Evolutionary conservation across 2,113 vertebrate species (phyloP).

Genomic region (Brienomyrus longianalis): DNA sequence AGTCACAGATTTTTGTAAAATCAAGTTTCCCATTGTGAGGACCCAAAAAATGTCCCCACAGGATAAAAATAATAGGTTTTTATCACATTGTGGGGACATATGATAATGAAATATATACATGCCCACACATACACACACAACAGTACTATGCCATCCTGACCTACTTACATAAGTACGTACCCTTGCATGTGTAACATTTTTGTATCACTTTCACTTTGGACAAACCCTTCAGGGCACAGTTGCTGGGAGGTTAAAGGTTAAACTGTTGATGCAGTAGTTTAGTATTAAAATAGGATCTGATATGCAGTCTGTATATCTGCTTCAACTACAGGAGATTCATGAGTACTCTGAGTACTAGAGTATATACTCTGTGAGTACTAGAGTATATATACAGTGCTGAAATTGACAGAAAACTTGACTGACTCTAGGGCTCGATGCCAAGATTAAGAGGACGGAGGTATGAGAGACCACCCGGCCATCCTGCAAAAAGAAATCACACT

Average conservation of each 20-base stretch:
- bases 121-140: neutral
- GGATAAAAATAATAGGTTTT: neutral
- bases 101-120: neutral
- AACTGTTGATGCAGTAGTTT: neutral
- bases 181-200: neutral
- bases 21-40: neutral
- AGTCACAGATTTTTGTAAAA: neutral
- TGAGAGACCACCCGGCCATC: neutral
- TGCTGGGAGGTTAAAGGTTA: neutral
- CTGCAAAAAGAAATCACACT: neutral
- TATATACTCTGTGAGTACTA: neutral
- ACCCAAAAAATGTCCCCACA: neutral
- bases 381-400: neutral
- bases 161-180: neutral
- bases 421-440: neutral
- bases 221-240: neutral
- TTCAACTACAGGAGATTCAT: neutral
- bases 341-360: neutral
- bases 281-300: neutral
- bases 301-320: neutral
- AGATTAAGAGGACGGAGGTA: neutral
- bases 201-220: neutral
- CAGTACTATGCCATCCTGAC: neutral
- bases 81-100: neutral
- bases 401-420: neutral